Evolutionary conservation across 2,888 invertebrate genomes (phyloP), one percentile per base, ranked within the genome.

Genomic region (Gymnosoma rotundatum): DNA sequence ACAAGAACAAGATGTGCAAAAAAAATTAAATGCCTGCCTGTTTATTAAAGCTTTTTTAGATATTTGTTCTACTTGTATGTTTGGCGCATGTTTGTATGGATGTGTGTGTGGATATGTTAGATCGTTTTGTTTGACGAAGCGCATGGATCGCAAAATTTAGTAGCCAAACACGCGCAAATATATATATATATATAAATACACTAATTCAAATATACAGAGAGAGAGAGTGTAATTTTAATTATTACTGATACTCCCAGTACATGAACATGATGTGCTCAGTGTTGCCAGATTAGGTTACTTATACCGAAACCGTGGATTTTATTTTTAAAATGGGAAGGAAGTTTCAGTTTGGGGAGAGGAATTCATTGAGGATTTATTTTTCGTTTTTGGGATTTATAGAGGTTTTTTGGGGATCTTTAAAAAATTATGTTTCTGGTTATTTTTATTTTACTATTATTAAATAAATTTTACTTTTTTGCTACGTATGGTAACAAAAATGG

Each of bases 21-120:
- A 83, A n/a, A 75, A 78, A 81, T 54, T 56, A 64, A 61, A 70
- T 73, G 75, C 74, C 83, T 83, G 76, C 38, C 45, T 56, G 61
- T 56, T 69, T 50, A 25, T 72, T 52, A 72, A 76, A 83, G 54
- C 83, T 78, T 72, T 50, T 52, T 66, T 1, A 72, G 42, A 72
- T 72, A 76, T 42, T 63, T 48, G 69, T 63, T 61, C 60, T 61
- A 52, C n/a, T 36, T 18, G 64, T 64, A 75, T 38, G 48, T 38
- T 38, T 56, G n/a, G 14, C 45, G 10, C 6, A 16, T 25, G 16
- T 25, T 25, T 38, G 7, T 58, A 7, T 38, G 21, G 7, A 20
- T 63, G n/a, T 32, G 18, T 21, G 18, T 45, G 14, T 58, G 21
- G 18, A 61, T 78, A 69, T 78, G 73, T 70, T 60, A 64, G 83